Conservation (phyloP, 2,797 vertebrate species). For the Pampus argenteus region DNA sequence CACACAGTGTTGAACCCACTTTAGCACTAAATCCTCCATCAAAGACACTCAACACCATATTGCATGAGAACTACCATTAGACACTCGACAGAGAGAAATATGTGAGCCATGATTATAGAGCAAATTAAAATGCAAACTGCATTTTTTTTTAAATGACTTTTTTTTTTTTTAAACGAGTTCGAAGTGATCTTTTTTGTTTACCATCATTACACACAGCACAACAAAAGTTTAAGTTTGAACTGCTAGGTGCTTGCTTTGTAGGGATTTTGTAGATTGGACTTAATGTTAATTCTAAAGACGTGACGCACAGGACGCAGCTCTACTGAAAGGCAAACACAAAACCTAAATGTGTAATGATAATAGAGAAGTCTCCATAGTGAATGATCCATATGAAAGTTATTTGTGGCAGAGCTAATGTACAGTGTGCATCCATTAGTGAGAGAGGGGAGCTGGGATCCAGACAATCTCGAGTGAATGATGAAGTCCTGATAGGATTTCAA, state of each 20-base stretch:
- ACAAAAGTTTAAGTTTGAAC: constrained; percentile 9
- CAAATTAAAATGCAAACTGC: constrained; percentile 32
- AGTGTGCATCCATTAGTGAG: constrained; percentile 76
- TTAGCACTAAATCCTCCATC: constrained; percentile 78
- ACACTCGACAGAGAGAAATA: constrained; percentile 50
- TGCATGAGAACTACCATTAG: constrained; percentile 57
- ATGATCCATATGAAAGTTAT: constrained; percentile 71
- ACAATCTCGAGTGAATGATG: constrained; percentile 77
- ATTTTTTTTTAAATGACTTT: constrained; percentile 30
- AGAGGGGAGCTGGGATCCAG: constrained; percentile 66
- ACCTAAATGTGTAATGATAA: constrained; percentile 53
- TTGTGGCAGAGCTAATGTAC: constrained; percentile 76
- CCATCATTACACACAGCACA: constrained; percentile 19
- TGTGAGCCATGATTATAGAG: constrained; percentile 49
- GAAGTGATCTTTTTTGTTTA: constrained; percentile 37
- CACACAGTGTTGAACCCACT: constrained; percentile 74
- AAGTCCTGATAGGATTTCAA: constrained; percentile 81
- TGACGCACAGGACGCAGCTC: constrained; percentile 1
- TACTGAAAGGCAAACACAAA: constrained; percentile 30
- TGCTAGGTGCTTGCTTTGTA: background rate
- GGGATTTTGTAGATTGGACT: background rate
- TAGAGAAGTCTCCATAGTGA: constrained; percentile 54
- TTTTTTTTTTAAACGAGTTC: constrained; percentile 17
- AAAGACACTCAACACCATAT: constrained; percentile 71
- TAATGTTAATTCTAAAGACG: background rate